Evolutionary conservation across 2,113 vertebrate genomes (phyloP), one percentile per base, ranked within the genome.

Genomic region (Ploceus nigricollis): DNA sequence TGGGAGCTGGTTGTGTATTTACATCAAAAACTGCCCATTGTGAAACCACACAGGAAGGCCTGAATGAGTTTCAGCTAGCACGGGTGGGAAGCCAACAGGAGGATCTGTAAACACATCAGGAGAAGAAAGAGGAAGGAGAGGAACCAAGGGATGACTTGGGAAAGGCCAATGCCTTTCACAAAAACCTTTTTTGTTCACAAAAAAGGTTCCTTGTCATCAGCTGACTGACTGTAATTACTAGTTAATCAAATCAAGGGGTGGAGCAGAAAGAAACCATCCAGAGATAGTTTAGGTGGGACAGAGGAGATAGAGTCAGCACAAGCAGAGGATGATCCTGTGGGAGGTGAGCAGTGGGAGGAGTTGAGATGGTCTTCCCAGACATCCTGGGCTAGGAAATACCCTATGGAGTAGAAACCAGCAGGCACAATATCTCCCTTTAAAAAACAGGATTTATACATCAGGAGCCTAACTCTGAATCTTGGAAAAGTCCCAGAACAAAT

Each of bases 241-340:
- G 3, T 60, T 90, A 93, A 80, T 82, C 78, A 88, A 82, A 85
- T 12, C 58, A 65, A 88, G 50, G 61, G 35, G 54, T 4, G 2
- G 71, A 51, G 66, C 12, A 42, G 35, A 82, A 85, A 72, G 58
- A 72, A 82, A 64, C 16, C 3, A 6, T 11, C 27, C 44, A 31
- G 54, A 44, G 37, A 14, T 1, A 2, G 33, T 73, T 94, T 68
- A 72, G 89, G 76, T 92, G 63, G 54, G 80, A 80, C 1, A 3
- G 79, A 90, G n/a, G 37, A 68, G 37, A 22, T 22, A 23, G 33
- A 69, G 31, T 61, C 33, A 44, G 68, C 58, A 53, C 3, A 68
- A 45, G 30, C 6, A 2, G 47, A 63, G 70, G 21, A 63, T 0
- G 0, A 39, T 48, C n/a, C 51, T 0, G 0, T 4, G n/a, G 63